These are phyloP conservation scores for Scaptomyza reducta DNA, from an alignment of 2,888 invertebrate genomes.

Conservation along the genomic window DNA sequence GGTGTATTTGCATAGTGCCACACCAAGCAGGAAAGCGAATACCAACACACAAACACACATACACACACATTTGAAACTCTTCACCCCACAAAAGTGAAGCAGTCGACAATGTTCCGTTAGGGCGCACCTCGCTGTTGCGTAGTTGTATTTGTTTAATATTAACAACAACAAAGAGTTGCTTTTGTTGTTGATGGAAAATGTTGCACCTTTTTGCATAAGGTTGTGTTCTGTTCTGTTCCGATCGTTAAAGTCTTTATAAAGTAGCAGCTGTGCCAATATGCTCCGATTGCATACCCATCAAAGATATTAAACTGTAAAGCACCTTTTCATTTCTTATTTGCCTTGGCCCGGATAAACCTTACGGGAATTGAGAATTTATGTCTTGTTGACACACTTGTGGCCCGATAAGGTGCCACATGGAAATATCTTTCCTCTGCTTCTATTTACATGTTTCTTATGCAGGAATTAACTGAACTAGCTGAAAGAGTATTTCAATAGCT, in stretches of 20 bases:
- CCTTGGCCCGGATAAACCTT: conserved; percentile 40
- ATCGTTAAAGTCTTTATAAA: conserved; percentile 38
- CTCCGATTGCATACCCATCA: conserved; percentile 27
- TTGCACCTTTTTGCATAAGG: conserved; percentile 77
- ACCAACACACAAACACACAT: conserved; percentile 34
- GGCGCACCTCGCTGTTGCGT: conserved; percentile 32
- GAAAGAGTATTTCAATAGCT: conserved; percentile 4
- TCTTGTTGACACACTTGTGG: conserved; percentile 40
- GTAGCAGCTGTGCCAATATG: conserved; percentile 73
- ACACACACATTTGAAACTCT: conserved; percentile 18
- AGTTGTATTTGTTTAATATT: conserved; percentile 53
- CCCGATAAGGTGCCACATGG: conserved; percentile 43
- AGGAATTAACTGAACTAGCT: conserved; percentile 17
- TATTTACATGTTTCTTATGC: conserved; percentile 21
- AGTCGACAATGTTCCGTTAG: conserved; percentile 57
- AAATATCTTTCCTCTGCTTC: conserved; percentile 22
- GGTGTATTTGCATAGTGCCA: conserved; percentile 71
- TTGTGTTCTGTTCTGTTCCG: conserved; percentile 37
- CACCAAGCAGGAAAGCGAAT: conserved; percentile 26
- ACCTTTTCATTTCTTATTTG: conserved; percentile 53
- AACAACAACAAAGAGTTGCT: conserved; percentile 75
- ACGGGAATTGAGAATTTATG: conserved; percentile 45
- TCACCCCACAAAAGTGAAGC: conserved; percentile 42
- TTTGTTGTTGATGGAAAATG: conserved; percentile 63
- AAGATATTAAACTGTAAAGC: conserved; percentile 32